A percentile compares a stretch with the other conserved stretches of the same genome.
Evolutionary conservation across 2,888 invertebrate species (phyloP).

Genomic region (Caradrina clavipalpis): DNA sequence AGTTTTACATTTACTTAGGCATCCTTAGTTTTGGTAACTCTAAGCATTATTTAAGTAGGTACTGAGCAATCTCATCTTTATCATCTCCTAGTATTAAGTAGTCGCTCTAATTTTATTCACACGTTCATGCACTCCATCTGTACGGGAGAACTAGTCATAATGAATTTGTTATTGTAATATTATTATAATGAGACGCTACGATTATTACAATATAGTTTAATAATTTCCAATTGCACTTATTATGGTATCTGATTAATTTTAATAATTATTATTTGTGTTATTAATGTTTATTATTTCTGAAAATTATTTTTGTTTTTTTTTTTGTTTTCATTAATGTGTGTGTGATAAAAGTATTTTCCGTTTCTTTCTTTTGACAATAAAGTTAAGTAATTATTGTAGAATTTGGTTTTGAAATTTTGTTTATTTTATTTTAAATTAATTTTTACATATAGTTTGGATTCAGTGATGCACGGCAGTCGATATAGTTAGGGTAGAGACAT

Average conservation of each 20-base stretch:
- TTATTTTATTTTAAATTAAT: constrained; percentile 52
- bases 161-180: constrained; percentile 65
- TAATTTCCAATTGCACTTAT: constrained; percentile 73
- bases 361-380: constrained; percentile 68
- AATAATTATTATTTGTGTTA: constrained; percentile 66
- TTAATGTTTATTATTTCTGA: constrained; percentile 65
- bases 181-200: constrained; percentile 57
- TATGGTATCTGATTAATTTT: constrained; percentile 65
- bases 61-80: constrained; percentile 78
- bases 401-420: constrained; percentile 61
- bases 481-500: constrained; percentile 53
- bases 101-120: constrained; percentile 71
- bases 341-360: constrained; percentile 56
- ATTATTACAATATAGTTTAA: constrained; percentile 47
- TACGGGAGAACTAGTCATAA: constrained; percentile 83
- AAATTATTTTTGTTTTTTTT: constrained; percentile 59
- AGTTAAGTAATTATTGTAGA: constrained; percentile 56
- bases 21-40: constrained; percentile 64
- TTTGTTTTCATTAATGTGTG: constrained; percentile 56
- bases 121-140: constrained; percentile 72
- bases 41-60: constrained; percentile 84
- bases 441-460: constrained; percentile 39
- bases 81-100: constrained; percentile 70
- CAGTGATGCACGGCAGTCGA: constrained; percentile 34
- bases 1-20: constrained; percentile 71